Evolutionary conservation across 2,113 vertebrate species (phyloP), one percentile per base, ranked within the genome.

Genomic region (Heteronetta atricapilla): DNA sequence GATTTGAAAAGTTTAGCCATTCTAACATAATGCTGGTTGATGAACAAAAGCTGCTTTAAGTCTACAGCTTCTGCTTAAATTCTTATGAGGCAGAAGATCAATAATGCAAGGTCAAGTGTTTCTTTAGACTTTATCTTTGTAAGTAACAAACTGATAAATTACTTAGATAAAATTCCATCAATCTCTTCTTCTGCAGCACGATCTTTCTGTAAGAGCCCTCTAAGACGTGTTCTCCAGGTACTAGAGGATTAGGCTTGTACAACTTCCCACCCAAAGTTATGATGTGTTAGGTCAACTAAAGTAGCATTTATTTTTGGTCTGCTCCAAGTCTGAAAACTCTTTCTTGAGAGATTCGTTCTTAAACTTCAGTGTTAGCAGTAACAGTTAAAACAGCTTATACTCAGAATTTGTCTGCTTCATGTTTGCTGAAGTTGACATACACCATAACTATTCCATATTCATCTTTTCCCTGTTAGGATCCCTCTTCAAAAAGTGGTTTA

Each of bases 11-110:
- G 34, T 19, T 22, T 22, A 34, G 42, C 22, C 82, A 10, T 64
- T 82, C 28, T 50, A 23, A 48, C 48, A 46, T 69, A 92, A 44
- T 66, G 14, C 13, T 89, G 11, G 28, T 64, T 63, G 38, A 36
- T 58, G 89, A 94, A 60, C 70, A 23, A 80, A 88, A 86, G 17
- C 64, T 70, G 13, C 18, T 58, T 62, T 84, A 84, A 89, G 69
- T 55, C 33, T 73, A 17, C 33, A 93, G 33, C 13, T 73, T 29
- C 75, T 82, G 40, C 19, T 84, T 56, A 66, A 26, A 26, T n/a
- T 77, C 92, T 84, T 74, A 89, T 59, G 40, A 78, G 63, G 46
- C 44, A 8, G 21, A 70, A 33, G 18, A 84, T 59, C 52, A 60
- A 81, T 90, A 92, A 40, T 25, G 40, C 46, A 90, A 86, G 36